phyloP scores from a whole-genome alignment of 2,888 invertebrate genomes.

The Drosophila anomalata region DNA sequence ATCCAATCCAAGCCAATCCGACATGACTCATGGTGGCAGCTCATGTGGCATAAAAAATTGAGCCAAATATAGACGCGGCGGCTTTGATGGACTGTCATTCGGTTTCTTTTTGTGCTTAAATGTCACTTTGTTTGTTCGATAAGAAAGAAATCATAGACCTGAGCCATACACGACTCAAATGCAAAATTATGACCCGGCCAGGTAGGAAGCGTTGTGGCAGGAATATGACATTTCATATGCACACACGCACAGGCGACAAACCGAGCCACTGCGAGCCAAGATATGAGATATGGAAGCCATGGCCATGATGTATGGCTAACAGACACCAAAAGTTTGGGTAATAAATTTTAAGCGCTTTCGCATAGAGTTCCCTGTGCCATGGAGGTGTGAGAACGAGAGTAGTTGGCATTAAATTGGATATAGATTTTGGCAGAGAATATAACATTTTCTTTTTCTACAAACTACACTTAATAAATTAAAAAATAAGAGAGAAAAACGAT shows the following conservation, averaged over 20 bases:
- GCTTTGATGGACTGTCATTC: conserved; percentile 53
- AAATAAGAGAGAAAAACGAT: not conserved
- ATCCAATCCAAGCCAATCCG: not conserved
- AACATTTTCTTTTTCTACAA: not conserved
- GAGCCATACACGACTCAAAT: conserved; percentile 18
- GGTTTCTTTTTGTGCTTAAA: conserved; percentile 59
- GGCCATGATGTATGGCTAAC: conserved; percentile 65
- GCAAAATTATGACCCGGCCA: conserved; percentile 61
- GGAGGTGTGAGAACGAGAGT: conserved; percentile 9
- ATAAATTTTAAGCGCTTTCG: conserved; percentile 75
- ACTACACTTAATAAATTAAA: not conserved
- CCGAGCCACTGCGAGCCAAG: conserved; percentile 25
- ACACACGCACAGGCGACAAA: conserved; percentile 62
- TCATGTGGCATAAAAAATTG: conserved; percentile 53
- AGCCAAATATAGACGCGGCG: conserved; percentile 46
- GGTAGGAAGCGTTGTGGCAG: conserved; percentile 26
- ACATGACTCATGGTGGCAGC: conserved; percentile 49
- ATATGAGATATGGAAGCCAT: conserved; percentile 53
- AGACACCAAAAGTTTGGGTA: conserved; percentile 72
- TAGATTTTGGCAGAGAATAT: not conserved
- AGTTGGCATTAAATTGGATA: not conserved
- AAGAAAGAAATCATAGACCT: conserved; percentile 41
- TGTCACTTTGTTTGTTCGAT: conserved; percentile 77
- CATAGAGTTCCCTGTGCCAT: conserved; percentile 49
- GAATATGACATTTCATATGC: conserved; percentile 67